Evolutionary conservation across 92 coral and sea anemone species (phyloP).

Genomic region (Micromussa lordhowensis): DNA sequence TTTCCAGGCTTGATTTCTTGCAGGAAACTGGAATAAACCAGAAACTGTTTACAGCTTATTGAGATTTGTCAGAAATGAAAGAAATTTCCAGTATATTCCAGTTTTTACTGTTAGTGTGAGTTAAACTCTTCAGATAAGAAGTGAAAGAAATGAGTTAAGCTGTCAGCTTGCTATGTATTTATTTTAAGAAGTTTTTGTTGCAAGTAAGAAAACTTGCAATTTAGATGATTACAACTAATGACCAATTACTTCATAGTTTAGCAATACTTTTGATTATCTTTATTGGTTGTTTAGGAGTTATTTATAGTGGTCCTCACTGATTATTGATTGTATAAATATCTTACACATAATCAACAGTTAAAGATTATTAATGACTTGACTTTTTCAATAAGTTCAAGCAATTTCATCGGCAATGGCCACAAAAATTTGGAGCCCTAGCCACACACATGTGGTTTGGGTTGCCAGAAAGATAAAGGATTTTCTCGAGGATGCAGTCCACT

Average conservation of each 20-base stretch:
- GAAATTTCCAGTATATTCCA: background rate
- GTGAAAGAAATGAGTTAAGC: background rate
- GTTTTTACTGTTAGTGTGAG: background rate
- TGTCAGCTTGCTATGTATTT: no score
- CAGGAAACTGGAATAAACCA: background rate
- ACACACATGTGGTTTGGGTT: conserved; percentile 37
- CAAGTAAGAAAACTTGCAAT: no score
- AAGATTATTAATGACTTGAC: background rate
- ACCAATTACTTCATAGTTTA: no score
- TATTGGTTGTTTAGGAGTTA: no score
- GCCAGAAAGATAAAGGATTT: conserved; percentile 37
- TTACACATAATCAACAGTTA: no score
- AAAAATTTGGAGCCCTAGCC: conserved; percentile 32
- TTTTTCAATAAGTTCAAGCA: background rate
- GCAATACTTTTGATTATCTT: no score
- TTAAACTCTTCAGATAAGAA: background rate
- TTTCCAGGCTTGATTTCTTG: background rate
- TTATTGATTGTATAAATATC: no score
- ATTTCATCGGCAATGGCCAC: conserved; percentile 47
- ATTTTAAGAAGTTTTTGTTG: no score
- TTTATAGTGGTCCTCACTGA: no score
- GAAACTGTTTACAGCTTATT: background rate
- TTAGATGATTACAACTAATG: no score
- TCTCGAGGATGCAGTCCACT: conserved; percentile 36
- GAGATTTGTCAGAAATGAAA: background rate